Evolutionary conservation across 1,140 invertebrate genomes (phyloP), one percentile per base, ranked within the genome.

Genomic region (Ceratina japonica): DNA sequence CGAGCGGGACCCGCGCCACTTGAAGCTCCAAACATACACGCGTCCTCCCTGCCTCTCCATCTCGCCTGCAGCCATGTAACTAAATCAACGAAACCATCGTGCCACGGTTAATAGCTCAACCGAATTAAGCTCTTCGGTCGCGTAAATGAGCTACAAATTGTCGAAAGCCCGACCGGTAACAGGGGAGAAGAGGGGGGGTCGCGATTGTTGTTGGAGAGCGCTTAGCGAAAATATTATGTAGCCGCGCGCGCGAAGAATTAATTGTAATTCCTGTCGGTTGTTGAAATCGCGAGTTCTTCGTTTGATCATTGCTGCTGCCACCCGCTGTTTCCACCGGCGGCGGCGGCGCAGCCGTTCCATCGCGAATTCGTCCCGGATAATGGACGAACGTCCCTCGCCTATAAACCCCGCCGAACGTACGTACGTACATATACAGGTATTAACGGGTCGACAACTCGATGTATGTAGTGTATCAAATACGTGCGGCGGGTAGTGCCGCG

Each of bases 71-170:
- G 31, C 27, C 12, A 58, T 51, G 22, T 66, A 79, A 74, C 70
- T 79, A 66, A 64, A 76, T 80, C 58, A 70, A 79, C 63, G 72
- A 75, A 69, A 61, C 20, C 63, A 66, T 64, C 54, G 69, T 72
- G 52, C n/a, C 31, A 63, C 24, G 63, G 74, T 80, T 70, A 70
- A 65, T 63, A 63, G 52, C 37, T 69, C 22, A 16, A 63, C 18
- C 16, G 31, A 70, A 76, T 80, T 69, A 80, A 76, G 52, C 65
- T 56, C 58, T 69, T 76, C 58, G 58, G 59, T 51, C 65, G 65
- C 49, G 65, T 76, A 76, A 76, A 80, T 76, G 72, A 75, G 56
- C 54, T 68, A 68, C 52, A 75, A 75, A 75, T 68, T 13, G 72
- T 52, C 16, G 27, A 51, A 54, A 64, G 20, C 18, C 51, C 7